phyloP scores from a whole-genome alignment of 2,797 vertebrate genomes.

The Anableps anableps region DNA sequence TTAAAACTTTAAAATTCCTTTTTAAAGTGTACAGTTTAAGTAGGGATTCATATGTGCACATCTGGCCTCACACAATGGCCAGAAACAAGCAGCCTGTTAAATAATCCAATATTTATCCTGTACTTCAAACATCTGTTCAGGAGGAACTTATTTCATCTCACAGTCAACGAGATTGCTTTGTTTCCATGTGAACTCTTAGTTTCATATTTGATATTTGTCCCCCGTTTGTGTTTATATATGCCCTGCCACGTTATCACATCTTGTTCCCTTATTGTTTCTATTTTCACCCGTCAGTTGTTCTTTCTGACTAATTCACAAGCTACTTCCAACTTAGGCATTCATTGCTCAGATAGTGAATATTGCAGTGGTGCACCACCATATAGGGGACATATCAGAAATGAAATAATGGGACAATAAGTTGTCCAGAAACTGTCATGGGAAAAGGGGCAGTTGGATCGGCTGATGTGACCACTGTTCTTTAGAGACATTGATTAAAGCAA shows the following conservation, averaged over 20 bases:
- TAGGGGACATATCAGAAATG: conserved; percentile 38
- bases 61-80: conserved; percentile 20
- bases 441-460: conserved; percentile 55
- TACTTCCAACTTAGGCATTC: conserved; percentile 5
- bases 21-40: background rate
- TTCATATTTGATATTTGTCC: conserved; percentile 18
- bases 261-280: conserved; percentile 24
- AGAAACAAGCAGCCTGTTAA: conserved; percentile 35
- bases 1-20: background rate
- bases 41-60: background rate
- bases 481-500: conserved; percentile 72
- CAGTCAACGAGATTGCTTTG: conserved; percentile 17
- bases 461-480: conserved; percentile 65
- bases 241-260: conserved; percentile 30
- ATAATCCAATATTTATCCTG: conserved; percentile 24
- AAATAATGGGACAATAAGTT: conserved; percentile 69
- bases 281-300: conserved; percentile 35
- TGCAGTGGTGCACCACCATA: conserved; percentile 33
- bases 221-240: conserved; percentile 27
- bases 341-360: conserved; percentile 23
- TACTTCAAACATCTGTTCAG: conserved; percentile 33
- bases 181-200: conserved; percentile 26
- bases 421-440: conserved; percentile 47
- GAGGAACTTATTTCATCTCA: conserved; percentile 16
- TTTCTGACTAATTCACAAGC: conserved; percentile 20